Evolutionary conservation across 1,140 invertebrate genomes (phyloP).

Genomic region (Brachionus angularis): DNA sequence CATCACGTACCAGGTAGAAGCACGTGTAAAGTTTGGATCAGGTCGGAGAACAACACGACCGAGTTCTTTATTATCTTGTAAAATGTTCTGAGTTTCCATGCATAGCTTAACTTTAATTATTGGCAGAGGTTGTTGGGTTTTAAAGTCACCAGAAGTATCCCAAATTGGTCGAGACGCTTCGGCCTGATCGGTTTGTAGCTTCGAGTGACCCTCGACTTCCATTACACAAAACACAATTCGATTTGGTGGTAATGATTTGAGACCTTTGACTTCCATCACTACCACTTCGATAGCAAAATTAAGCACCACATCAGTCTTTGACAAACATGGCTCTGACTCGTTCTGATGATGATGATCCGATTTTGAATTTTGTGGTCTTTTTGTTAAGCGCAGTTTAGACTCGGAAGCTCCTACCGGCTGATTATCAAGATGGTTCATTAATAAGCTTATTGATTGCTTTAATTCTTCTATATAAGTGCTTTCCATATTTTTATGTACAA

Average conservation of each 20-base stretch:
- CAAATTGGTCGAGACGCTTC: conserved; percentile 87
- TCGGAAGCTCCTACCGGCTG: conserved; percentile 88
- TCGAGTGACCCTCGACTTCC: conserved; percentile 94
- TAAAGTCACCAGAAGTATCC: conserved; percentile 87
- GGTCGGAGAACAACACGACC: conserved; percentile 81
- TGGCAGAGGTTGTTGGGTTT: conserved; percentile 90
- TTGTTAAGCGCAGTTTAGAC: conserved; percentile 70
- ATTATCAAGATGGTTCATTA: conserved; percentile 98
- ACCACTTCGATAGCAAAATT: conserved; percentile 92
- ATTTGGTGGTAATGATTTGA: conserved; percentile 91
- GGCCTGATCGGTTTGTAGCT: conserved; percentile 96
- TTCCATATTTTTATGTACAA: conserved; percentile 99
- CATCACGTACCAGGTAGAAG: conserved; percentile 96
- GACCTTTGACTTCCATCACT: conserved; percentile 96
- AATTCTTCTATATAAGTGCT: conserved; percentile 96
- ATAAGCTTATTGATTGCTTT: conserved; percentile 89
- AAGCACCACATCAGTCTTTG: conserved; percentile 92
- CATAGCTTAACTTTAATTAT: conserved; percentile 91
- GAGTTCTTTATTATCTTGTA: conserved; percentile 97
- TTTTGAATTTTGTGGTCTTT: conserved; percentile 5
- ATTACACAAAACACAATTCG: conserved; percentile 99
- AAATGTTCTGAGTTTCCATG: conserved; percentile 91
- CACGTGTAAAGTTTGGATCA: conserved; percentile 82
- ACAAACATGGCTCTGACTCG: conserved; percentile 61
- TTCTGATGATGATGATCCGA: conserved; percentile 45